Base-by-base conservation (phyloP, 2,113 vertebrate genomes). In the Carlito syrichta region DNA sequence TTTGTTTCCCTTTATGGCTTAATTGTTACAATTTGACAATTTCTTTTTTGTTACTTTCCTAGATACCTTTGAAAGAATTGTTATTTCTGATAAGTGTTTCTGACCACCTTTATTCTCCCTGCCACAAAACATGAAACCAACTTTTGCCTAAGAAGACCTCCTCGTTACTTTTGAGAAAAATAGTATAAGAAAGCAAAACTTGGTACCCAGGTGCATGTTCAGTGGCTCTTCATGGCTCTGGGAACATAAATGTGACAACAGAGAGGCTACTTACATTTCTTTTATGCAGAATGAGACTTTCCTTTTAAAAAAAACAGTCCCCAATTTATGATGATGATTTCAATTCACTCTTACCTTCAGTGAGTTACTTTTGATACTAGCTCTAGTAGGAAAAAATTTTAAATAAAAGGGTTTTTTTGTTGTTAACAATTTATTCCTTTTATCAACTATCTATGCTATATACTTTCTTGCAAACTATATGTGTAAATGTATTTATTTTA, bases 391-490 rank as follows among this genome's bases (percentile, higher is more conserved):
- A n/a, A 35, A 16, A 35, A 14, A 5, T 66, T 66, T 66, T 32
- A 50, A 96, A 56, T 60, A 63, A 79, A 78, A 62, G 8, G 17
- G 0, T 30, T 23, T 68, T 58, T 38, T 81, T 74, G 40, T n/a
- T 62, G 43, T 35, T 78, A 68, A 6, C 54, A 78, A 4, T 9
- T 52, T 86, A n/a, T 73, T 74, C 27, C 40, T 63, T 63, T 74
- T 85, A 32, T 63, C 16, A 60, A 32, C 23, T 74, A 20, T 35
- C 23, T 82, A 69, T 43, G 13, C 73, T 89, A 25, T 58, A 3
- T 40, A 50, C 92, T 89, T 94, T 96, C 25, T 77, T 69, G 84
- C 23, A 27, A 74, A 78, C n/a, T n/a, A n/a, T n/a, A n/a, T n/a
- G n/a, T n/a, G n/a, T n/a, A n/a, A n/a, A n/a, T n/a, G n/a, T n/a